These are phyloP conservation scores for Agrotis ipsilon DNA, from an alignment of 2,888 invertebrate species.

Conservation along the genomic window DNA sequence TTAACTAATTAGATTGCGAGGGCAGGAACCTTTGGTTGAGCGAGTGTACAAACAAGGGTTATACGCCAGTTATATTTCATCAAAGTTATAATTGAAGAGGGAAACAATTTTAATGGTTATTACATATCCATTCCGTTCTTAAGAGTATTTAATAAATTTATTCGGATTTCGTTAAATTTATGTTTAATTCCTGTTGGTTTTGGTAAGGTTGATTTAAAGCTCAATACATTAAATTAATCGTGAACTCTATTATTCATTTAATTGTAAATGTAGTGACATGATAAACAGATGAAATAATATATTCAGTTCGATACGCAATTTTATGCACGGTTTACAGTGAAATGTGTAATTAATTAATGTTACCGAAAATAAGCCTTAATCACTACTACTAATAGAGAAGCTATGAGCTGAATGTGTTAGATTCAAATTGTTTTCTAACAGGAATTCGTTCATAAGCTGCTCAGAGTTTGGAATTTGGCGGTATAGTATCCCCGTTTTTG, in stretches of 20 bases:
- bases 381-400: background rate
- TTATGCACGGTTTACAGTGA: background rate
- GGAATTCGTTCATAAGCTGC: too few species aligned
- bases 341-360: background rate
- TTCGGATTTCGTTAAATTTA: constrained; percentile 23
- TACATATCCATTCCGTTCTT: constrained; percentile 23
- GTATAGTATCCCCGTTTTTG: too few species aligned
- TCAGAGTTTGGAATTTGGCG: too few species aligned
- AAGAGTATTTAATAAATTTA: constrained; percentile 21
- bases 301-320: constrained; percentile 7
- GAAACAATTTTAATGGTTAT: constrained; percentile 40
- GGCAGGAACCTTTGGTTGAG: constrained; percentile 19
- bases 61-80: constrained; percentile 41
- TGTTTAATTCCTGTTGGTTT: constrained; percentile 17
- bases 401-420: background rate
- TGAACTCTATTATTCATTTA: constrained; percentile 27
- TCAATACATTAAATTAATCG: constrained; percentile 36
- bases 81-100: constrained; percentile 48
- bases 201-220: constrained; percentile 18
- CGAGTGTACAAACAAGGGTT: constrained; percentile 44
- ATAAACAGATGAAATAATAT: constrained; percentile 32
- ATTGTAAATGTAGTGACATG: constrained; percentile 24
- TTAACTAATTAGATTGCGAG: constrained; percentile 46
- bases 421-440: background rate
- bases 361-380: background rate